Evolutionary conservation across 2,888 invertebrate genomes (phyloP).

Genomic region (Siphonodentalium dalli): DNA sequence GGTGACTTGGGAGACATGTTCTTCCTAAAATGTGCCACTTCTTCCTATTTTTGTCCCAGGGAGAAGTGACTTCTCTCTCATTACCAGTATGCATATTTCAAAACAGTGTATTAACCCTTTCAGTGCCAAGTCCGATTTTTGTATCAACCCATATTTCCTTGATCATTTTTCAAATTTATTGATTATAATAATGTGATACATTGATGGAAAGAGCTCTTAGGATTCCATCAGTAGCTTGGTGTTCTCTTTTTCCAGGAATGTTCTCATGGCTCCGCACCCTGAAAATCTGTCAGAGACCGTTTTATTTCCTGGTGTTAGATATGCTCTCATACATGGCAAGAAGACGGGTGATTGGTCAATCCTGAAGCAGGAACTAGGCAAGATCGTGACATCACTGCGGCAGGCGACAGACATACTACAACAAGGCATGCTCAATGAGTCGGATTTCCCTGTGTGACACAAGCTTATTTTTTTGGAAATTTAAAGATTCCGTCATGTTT

Average conservation of each 20-base stretch:
- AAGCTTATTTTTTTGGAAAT: background rate
- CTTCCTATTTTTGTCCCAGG: no score
- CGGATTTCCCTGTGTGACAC: background rate
- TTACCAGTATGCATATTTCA: no score
- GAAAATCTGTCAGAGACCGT: conserved; percentile 45
- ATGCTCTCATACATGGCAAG: conserved; percentile 23
- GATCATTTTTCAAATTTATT: no score
- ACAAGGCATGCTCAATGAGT: conserved; percentile 4
- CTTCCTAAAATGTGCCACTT: no score
- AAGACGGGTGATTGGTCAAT: conserved; percentile 23
- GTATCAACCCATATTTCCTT: no score
- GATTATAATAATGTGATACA: no score
- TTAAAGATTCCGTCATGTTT: no score
- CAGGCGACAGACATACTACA: conserved; percentile 33
- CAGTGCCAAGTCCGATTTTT: background rate
- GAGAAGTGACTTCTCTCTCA: no score
- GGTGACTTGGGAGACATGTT: no score
- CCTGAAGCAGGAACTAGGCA: conserved; percentile 33
- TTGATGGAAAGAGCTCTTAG: no score
- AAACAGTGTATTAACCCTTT: conserved; percentile 2
- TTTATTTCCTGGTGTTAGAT: conserved; percentile 47
- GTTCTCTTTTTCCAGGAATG: conserved; percentile 38
- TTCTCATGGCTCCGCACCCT: conserved; percentile 48
- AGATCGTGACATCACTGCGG: conserved; percentile 30
- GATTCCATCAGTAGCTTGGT: background rate